Conservation (phyloP, 2,797 vertebrate species). For the Arremon brunneinucha region DNA sequence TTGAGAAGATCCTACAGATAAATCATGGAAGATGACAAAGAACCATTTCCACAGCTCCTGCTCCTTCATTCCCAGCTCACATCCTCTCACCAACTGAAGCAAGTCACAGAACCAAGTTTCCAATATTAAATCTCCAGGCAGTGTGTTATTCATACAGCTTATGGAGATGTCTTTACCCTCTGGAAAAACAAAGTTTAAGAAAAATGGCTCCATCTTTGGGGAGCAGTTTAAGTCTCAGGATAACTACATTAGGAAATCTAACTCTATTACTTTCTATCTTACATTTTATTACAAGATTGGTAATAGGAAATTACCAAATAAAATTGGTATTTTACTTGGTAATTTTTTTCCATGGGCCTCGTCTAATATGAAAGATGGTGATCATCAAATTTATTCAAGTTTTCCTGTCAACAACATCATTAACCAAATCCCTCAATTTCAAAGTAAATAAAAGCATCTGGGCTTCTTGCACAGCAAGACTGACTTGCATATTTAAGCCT, state of each 20-base stretch:
- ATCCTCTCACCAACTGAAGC: conserved; percentile 23
- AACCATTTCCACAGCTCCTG: not conserved
- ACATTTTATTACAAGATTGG: conserved; percentile 65
- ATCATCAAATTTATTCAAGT: conserved; percentile 74
- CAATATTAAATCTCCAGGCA: conserved; percentile 56
- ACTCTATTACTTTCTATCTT: conserved; percentile 65
- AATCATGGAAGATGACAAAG: not conserved
- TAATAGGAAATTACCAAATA: conserved; percentile 71
- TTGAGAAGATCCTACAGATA: not conserved
- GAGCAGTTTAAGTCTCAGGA: conserved; percentile 52
- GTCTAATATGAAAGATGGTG: conserved; percentile 68
- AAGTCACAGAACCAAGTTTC: conserved; percentile 36
- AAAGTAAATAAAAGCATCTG: conserved; percentile 79
- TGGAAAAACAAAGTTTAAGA: conserved; percentile 62
- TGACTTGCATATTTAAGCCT: conserved; percentile 73
- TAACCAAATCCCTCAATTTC: conserved; percentile 75
- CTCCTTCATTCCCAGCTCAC: conserved; percentile 22
- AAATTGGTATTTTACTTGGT: conserved; percentile 63
- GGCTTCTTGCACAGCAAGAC: conserved; percentile 68
- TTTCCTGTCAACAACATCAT: conserved; percentile 77
- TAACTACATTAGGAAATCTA: conserved; percentile 56
- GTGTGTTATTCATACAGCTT: conserved; percentile 45
- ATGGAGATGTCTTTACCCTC: conserved; percentile 57
- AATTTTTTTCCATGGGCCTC: conserved; percentile 55
- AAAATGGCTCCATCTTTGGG: conserved; percentile 59